Percentiles rank a stretch among this genome's conserved stretches.
These are phyloP conservation scores for Lochmaea crataegi DNA, from an alignment of 2,888 invertebrate genomes.

Conservation along the genomic window DNA sequence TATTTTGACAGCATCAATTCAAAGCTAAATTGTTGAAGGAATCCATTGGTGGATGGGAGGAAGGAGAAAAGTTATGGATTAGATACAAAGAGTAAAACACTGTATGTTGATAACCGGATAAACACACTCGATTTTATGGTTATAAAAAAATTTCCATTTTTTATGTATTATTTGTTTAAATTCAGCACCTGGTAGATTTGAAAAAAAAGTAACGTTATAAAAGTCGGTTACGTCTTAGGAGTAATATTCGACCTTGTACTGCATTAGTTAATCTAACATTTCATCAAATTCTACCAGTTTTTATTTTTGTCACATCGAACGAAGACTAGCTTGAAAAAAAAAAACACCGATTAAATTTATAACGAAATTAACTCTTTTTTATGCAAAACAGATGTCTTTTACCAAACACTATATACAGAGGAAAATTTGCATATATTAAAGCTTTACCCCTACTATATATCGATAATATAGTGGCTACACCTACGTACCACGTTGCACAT, in stretches of 20 bases:
- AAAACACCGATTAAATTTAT: slow-evolving; percentile 18
- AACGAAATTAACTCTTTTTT: slow-evolving; percentile 19
- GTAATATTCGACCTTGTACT: slow-evolving; percentile 9
- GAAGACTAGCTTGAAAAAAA: neutral
- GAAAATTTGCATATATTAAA: slow-evolving; percentile 26
- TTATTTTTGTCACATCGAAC: neutral
- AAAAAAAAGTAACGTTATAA: neutral
- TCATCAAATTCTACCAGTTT: slow-evolving; percentile 16
- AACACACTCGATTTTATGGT: neutral
- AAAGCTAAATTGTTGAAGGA: too few species aligned
- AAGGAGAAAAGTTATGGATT: too few species aligned
- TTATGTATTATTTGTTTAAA: neutral
- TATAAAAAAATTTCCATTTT: neutral
- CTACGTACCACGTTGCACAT: slow-evolving; percentile 21
- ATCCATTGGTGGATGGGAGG: too few species aligned
- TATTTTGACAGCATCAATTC: too few species aligned
- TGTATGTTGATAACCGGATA: neutral
- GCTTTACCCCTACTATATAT: slow-evolving; percentile 8
- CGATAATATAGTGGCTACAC: slow-evolving; percentile 26
- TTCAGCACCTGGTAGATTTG: neutral
- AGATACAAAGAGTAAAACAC: too few species aligned
- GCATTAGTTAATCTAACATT: slow-evolving; percentile 8
- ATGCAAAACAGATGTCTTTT: slow-evolving; percentile 32
- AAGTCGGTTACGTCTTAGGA: neutral
- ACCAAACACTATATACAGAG: slow-evolving; percentile 29